Evolutionary conservation across 1,140 invertebrate species (phyloP).

Genomic region (Drosophila mojavensis): DNA sequence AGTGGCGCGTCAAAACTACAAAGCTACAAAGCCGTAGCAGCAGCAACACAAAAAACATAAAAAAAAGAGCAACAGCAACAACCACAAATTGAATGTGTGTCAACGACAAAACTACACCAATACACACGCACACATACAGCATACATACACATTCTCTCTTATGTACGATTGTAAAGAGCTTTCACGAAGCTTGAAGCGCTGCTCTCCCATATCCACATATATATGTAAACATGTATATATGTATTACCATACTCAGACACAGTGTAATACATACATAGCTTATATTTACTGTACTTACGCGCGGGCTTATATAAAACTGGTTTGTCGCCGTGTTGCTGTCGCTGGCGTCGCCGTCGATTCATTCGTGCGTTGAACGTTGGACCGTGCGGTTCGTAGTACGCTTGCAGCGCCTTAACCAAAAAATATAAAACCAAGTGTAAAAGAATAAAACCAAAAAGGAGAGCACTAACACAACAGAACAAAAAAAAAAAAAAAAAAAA

Average conservation of each 20-base stretch:
- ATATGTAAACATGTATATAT: slow-evolving; percentile 13
- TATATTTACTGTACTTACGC: slow-evolving; percentile 69
- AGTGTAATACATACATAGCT: slow-evolving; percentile 30
- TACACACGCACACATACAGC: slow-evolving; percentile 29
- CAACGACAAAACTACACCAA: slow-evolving; percentile 72
- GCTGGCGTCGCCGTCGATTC: slow-evolving; percentile 57
- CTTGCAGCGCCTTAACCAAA: slow-evolving; percentile 47
- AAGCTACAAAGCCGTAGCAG: slow-evolving; percentile 25
- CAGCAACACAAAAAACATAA: slow-evolving; percentile 31
- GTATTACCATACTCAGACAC: slow-evolving; percentile 6
- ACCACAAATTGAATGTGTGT: slow-evolving; percentile 71
- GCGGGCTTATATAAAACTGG: slow-evolving; percentile 62
- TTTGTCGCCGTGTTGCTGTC: slow-evolving; percentile 59
- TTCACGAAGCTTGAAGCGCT: slow-evolving; percentile 37
- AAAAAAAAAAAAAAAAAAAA: slow-evolving; percentile 37
- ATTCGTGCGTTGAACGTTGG: slow-evolving; percentile 68
- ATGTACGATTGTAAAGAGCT: slow-evolving; percentile 68
- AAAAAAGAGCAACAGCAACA: slow-evolving; percentile 55
- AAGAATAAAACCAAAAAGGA: slow-evolving; percentile 63
- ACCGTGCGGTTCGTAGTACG: slow-evolving; percentile 66
- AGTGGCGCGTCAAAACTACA: slow-evolving; percentile 64
- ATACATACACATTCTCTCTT: slow-evolving; percentile 30
- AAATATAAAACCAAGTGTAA: slow-evolving; percentile 38
- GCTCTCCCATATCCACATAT: slow-evolving; percentile 32
- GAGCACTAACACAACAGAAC: slow-evolving; percentile 36